These are phyloP conservation scores for Sebastiscus tertius DNA, from an alignment of 2,797 vertebrate genomes.

Conservation along the genomic window DNA sequence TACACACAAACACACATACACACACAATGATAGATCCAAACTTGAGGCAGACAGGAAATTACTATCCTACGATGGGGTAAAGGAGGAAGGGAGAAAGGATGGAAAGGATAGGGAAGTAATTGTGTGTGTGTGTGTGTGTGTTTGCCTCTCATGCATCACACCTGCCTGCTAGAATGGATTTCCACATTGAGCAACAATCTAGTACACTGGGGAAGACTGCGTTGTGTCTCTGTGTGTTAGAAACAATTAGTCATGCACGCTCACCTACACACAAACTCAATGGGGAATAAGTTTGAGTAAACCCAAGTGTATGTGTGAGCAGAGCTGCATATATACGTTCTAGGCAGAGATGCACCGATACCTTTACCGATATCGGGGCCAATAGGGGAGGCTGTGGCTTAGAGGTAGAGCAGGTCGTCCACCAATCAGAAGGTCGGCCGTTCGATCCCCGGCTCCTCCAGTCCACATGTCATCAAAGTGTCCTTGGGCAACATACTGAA, in stretches of 20 bases:
- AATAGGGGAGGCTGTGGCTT: no score
- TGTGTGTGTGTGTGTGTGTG: background rate
- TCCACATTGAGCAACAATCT: constrained; percentile 20
- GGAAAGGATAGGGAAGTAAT: constrained; percentile 9
- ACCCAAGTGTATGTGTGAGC: background rate
- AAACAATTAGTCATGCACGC: constrained; percentile 17
- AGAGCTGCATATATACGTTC: background rate
- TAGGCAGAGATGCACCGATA: no score
- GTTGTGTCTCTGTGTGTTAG: constrained; percentile 16
- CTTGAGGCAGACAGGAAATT: constrained; percentile 39
- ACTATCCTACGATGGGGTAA: constrained; percentile 14
- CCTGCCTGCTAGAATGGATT: constrained; percentile 28
- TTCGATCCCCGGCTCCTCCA: no score
- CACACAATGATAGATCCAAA: constrained; percentile 17
- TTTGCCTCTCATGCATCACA: constrained; percentile 19
- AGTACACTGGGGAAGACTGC: constrained; percentile 5
- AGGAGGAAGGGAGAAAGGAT: background rate
- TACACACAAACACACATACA: background rate
- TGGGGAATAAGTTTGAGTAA: background rate
- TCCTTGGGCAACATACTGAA: no score
- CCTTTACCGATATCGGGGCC: no score
- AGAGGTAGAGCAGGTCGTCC: no score
- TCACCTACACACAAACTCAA: constrained; percentile 2
- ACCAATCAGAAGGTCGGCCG: no score
- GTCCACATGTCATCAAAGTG: no score